These are phyloP conservation scores for Argentina silus DNA, from an alignment of 2,797 vertebrate genomes.

Conservation along the genomic window DNA sequence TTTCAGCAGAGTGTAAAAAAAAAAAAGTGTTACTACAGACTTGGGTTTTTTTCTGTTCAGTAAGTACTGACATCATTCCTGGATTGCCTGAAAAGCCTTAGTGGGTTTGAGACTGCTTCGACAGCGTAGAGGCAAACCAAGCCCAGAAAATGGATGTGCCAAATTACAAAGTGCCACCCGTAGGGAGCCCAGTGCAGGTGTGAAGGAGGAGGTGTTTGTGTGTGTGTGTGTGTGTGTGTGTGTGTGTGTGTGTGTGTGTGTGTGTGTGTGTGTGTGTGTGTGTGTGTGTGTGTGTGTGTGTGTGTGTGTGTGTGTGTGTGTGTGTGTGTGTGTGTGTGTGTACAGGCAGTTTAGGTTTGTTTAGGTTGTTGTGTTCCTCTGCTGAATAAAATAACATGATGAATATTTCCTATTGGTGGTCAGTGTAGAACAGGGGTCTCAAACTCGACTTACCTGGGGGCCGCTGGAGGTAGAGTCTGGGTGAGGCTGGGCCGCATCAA, in stretches of 20 bases:
- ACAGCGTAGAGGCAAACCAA: slow-evolving; percentile 64
- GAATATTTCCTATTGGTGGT: slow-evolving; percentile 48
- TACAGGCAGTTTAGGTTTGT: no score
- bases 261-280: background rate
- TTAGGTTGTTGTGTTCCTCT: no score
- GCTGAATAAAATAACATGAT: slow-evolving; percentile 43
- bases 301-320: background rate
- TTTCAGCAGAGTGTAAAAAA: background rate
- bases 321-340: background rate
- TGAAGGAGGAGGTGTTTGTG: slow-evolving; percentile 48
- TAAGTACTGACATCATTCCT: slow-evolving; percentile 59
- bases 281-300: no score
- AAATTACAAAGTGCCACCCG: slow-evolving; percentile 71
- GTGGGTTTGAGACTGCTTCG: slow-evolving; percentile 62
- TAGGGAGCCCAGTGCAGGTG: slow-evolving; percentile 52
- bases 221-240: slow-evolving; percentile 37
- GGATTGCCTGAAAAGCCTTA: slow-evolving; percentile 50
- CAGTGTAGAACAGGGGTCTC: no score
- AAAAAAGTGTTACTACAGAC: background rate
- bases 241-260: slow-evolving; percentile 4
- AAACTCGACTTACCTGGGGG: no score
- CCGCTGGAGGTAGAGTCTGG: no score
- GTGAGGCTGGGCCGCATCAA: no score
- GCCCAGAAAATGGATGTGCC: slow-evolving; percentile 71
- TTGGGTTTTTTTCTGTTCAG: no score